Conservation (phyloP, 2,888 invertebrate species). For the Heliconius hortense region DNA sequence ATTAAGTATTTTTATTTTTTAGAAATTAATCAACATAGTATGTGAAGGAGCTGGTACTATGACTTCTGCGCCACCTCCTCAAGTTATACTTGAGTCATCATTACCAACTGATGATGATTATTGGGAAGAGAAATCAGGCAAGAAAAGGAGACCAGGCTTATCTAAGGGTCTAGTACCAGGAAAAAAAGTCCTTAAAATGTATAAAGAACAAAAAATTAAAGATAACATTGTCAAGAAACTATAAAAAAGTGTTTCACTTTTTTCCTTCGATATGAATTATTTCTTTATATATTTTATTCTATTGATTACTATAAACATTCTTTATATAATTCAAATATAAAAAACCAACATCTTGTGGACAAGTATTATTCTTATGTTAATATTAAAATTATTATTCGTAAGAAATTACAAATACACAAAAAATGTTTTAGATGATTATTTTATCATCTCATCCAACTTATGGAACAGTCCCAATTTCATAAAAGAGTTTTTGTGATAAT, state of each 20-base stretch:
- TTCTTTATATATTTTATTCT: not conserved
- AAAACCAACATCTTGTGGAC: too few species aligned
- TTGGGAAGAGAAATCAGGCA: conserved; percentile 78
- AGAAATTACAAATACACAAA: too few species aligned
- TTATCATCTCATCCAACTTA: too few species aligned
- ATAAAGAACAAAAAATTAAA: conserved; percentile 84
- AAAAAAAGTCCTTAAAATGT: conserved; percentile 92
- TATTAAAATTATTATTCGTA: too few species aligned
- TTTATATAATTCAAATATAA: too few species aligned
- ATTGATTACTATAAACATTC: too few species aligned
- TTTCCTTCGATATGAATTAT: not conserved
- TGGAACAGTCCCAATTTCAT: too few species aligned
- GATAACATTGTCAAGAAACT: conserved; percentile 45
- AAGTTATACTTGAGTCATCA: conserved; percentile 52
- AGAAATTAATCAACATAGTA: conserved; percentile 71
- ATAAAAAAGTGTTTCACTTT: not conserved
- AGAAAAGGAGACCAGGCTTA: conserved; percentile 89
- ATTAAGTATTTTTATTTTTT: conserved; percentile 22
- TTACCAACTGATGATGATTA: conserved; percentile 66
- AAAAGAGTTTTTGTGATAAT: too few species aligned
- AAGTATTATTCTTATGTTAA: too few species aligned
- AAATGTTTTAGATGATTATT: too few species aligned
- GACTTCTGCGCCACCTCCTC: conserved; percentile 62
- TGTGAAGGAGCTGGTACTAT: conserved; percentile 71
- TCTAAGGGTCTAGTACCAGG: conserved; percentile 89